Evolutionary conservation across 2,113 vertebrate species (phyloP).

Genomic region (Poecilia latipinna): DNA sequence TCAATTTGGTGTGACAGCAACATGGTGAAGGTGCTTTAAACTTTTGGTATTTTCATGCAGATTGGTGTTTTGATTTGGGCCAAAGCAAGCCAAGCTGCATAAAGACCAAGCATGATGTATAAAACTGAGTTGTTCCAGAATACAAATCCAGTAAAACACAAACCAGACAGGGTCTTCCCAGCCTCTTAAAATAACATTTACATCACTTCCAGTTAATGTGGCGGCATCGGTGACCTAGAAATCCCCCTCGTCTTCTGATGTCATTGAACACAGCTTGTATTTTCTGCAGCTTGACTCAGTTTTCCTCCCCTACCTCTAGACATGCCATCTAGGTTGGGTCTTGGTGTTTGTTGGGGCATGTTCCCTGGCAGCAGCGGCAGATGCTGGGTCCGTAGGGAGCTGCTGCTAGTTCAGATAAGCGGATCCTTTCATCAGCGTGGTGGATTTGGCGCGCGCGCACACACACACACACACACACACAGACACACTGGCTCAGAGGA

Average conservation of each 20-base stretch:
- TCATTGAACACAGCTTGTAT: slow-evolving; percentile 26
- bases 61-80: slow-evolving; percentile 9
- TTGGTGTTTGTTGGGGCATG: slow-evolving; percentile 14
- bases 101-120: not conserved
- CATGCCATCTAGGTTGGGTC: slow-evolving; percentile 7
- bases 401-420: slow-evolving; percentile 43
- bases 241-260: slow-evolving; percentile 28
- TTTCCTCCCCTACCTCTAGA: slow-evolving; percentile 11
- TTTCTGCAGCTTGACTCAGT: not conserved
- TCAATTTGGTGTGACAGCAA: no score
- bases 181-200: slow-evolving; percentile 24
- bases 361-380: slow-evolving; percentile 20
- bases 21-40: no score
- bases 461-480: not conserved
- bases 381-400: slow-evolving; percentile 28
- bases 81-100: slow-evolving; percentile 2
- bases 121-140: no score
- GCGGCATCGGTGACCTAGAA: slow-evolving; percentile 42
- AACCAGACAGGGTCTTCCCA: slow-evolving; percentile 13
- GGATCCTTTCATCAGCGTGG: slow-evolving; percentile 35
- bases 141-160: not conserved
- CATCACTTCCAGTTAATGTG: slow-evolving; percentile 39
- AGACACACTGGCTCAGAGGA: slow-evolving; percentile 7
- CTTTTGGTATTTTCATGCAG: not conserved
- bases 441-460: slow-evolving; percentile 18